Evolutionary conservation across 2,797 vertebrate genomes (phyloP).

Genomic region (Thunnus albacares): DNA sequence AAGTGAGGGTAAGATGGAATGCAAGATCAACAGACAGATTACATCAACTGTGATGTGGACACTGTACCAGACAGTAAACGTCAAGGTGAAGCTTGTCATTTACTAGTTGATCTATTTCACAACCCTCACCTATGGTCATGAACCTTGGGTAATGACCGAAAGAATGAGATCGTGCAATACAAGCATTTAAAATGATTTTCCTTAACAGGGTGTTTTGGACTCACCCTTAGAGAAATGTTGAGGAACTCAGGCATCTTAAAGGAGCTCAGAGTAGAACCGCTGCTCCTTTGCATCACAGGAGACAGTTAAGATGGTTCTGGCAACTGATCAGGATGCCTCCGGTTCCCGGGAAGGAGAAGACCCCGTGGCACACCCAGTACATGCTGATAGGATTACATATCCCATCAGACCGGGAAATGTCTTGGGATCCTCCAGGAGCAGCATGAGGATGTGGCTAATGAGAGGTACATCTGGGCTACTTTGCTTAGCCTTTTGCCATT

Average conservation of each 20-base stretch:
- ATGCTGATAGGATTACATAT: background rate
- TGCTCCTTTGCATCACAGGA: background rate
- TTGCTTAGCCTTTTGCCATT: no score
- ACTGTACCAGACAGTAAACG: background rate
- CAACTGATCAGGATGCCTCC: background rate
- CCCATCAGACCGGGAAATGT: background rate
- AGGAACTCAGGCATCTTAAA: no score
- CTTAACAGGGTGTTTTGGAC: no score
- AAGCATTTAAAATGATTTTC: no score
- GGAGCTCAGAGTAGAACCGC: no score
- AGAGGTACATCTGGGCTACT: background rate
- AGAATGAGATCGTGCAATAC: no score
- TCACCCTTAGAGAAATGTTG: no score
- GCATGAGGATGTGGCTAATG: background rate
- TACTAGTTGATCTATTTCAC: background rate
- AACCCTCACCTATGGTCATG: background rate
- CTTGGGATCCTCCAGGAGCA: background rate
- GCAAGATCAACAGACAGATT: background rate
- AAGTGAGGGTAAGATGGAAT: background rate
- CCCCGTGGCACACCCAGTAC: background rate
- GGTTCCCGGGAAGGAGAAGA: background rate
- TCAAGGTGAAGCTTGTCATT: background rate
- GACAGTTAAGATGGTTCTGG: conserved; percentile 2
- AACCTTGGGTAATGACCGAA: no score
- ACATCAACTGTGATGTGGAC: background rate